phyloP scores from a whole-genome alignment of 2,888 invertebrate genomes.

The Pasiphila rectangulata region DNA sequence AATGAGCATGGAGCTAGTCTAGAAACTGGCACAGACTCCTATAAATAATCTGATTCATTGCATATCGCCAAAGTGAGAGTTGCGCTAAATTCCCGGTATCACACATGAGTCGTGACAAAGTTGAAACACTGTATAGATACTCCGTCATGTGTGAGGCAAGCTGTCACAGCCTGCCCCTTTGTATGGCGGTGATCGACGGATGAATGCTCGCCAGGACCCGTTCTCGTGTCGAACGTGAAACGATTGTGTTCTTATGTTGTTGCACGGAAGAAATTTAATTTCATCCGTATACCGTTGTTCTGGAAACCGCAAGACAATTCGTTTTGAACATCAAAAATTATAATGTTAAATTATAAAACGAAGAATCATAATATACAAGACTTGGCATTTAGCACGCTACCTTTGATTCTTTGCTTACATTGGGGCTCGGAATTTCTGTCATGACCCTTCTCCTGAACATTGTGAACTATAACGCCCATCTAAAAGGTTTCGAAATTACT shows the following conservation, averaged over 20 bases:
- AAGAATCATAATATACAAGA: no score
- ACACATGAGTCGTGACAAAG: slow-evolving; percentile 14
- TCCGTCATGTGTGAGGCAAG: slow-evolving; percentile 17
- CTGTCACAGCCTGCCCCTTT: slow-evolving; percentile 39
- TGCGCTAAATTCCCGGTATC: no score
- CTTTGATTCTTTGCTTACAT: no score
- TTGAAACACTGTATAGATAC: slow-evolving; percentile 20
- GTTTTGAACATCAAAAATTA: no score
- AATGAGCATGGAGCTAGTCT: no score
- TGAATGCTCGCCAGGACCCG: slow-evolving; percentile 47
- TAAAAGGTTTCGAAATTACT: no score
- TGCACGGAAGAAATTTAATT: slow-evolving; percentile 18
- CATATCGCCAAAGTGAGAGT: no score
- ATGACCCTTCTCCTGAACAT: not conserved
- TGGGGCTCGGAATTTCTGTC: no score
- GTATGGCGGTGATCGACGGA: slow-evolving; percentile 54
- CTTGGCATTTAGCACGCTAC: no score
- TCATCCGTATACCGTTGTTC: slow-evolving; percentile 11
- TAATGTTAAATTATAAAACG: no score
- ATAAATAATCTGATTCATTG: not conserved
- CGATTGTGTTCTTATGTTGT: slow-evolving; percentile 23
- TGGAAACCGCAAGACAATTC: slow-evolving; percentile 1
- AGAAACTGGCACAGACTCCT: no score
- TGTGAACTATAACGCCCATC: no score
- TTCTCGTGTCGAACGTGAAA: slow-evolving; percentile 26